Base-by-base conservation (phyloP, 2,888 invertebrate species). In the Idaea straminata region DNA sequence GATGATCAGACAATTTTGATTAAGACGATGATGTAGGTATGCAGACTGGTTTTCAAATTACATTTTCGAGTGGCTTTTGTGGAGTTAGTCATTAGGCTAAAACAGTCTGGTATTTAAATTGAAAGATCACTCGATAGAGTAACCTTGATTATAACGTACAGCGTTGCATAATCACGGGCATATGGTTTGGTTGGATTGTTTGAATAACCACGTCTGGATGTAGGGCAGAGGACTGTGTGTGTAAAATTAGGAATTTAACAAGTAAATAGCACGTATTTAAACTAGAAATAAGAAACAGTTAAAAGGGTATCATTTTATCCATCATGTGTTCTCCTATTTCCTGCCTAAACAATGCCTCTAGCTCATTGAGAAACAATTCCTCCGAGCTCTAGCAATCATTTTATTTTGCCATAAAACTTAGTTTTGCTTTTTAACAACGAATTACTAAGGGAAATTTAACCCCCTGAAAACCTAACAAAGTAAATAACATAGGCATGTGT, bases 61-160 rank as follows among this genome's bases (percentile, higher is more conserved):
- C 36, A 47, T 47, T 47, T 47, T 25, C 47, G 47, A 47, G 47
- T 47, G 47, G 47, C 47, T 47, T 47, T 47, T 47, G 47, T 13
- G 47, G 47, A 47, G 47, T 47, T 47, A 47, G 47, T 47, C 47
- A 47, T 47, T 47, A 47, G 47, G 47, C 47, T 47, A 47, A 47
- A 47, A 7, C 47, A 47, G 47, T 47, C 3, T 47, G 47, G 47
- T 47, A 47, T 47, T 47, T 47, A 47, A 47, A 47, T 47, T 47
- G 47, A 10, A 47, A 4, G 47, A 47, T 13, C 47, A 47, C 47
- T 47, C 47, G 47, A 47, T 47, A 7, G 47, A 5, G 47, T 47
- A 47, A 47, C 47, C 47, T 47, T 47, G 47, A 13, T 13, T 47
- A 13, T 47, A 47, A 47, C 47, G 47, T 47, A 47, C 47, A 47